Evolutionary conservation across 30 jellyfish, hydroid and myxozoan genomes (phyloP), one percentile per base, ranked within the genome.

Genomic region (Rhopilema esculentum): DNA sequence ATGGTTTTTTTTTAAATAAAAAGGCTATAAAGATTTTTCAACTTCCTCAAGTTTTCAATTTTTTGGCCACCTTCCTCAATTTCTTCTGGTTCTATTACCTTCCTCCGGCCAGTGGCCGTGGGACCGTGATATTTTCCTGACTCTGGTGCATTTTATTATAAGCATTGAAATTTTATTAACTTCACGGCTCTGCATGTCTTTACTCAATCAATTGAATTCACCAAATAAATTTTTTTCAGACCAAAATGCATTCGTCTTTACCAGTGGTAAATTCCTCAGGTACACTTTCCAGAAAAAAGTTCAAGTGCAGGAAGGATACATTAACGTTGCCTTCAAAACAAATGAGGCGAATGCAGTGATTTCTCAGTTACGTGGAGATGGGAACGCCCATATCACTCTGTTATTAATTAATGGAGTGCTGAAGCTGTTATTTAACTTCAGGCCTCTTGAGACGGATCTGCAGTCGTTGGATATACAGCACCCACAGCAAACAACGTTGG

Each of bases 281-380:
- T 80, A 88, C 79, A 51, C 71, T 16, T 88, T 88, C 66, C 87
- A 70, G 61, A 88, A 63, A 27, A 62, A 61, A 8, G 90, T 80
- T 24, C 86, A 69, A 16, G 97, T 88, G 16, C 80, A 88, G 30
- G 97, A 88, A 49, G 97, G 70, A 9, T 88, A 78, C 82, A 48
- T 88, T 49, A 80, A 69, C 70, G 84, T 88, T 16, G 97, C 97
- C 0, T 88, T 88, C 69, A 88, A 88, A 40, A 88, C 97, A 29
- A 79, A 68, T 18, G 72, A 16, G 16, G 48, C 74, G 24, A 84
- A 88, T 79, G 88, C 50, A 6, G 66, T 80, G 16, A 69, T 88
- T 9, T 80, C 72, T 40, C 97, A 88, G 61, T 67, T 88, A 8
- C 88, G 65, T 53, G 97, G 97, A 17, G 40, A 19, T 4, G 57